These are phyloP conservation scores for Lanius collurio DNA, from an alignment of 2,113 vertebrate species.

Conservation along the genomic window DNA sequence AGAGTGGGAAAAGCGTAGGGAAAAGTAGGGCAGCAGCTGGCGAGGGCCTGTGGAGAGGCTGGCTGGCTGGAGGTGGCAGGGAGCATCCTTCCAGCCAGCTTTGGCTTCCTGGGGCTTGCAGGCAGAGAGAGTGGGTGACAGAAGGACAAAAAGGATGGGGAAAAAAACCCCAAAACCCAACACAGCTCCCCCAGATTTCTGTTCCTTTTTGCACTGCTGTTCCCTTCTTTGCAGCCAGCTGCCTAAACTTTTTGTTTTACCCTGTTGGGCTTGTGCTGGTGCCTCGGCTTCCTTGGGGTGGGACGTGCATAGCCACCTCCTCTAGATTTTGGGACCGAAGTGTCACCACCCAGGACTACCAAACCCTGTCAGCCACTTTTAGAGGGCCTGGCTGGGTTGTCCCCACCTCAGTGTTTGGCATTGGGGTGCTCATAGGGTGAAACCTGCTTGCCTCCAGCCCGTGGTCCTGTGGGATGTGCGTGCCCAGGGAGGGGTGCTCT, in stretches of 20 bases:
- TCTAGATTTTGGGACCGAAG: not conserved
- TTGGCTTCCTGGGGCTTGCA: not conserved
- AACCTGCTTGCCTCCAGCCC: accelerated
- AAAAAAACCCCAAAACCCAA: not conserved
- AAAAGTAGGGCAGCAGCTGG: constrained; percentile 55
- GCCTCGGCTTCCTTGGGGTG: accelerated
- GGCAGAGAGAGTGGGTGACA: not conserved
- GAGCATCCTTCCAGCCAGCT: not conserved
- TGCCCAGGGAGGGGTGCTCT: not conserved
- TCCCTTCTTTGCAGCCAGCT: not conserved
- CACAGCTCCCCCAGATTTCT: not conserved
- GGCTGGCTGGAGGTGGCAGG: not conserved
- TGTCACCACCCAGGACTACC: not conserved
- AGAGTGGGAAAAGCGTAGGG: not conserved
- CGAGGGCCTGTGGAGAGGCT: not conserved
- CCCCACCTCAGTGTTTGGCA: accelerated
- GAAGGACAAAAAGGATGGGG: not conserved
- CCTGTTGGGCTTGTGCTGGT: accelerated
- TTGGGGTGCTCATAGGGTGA: not conserved
- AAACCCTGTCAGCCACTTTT: not conserved
- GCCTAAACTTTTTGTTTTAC: not conserved
- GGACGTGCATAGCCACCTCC: accelerated
- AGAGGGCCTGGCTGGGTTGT: not conserved
- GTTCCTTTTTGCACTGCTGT: not conserved
- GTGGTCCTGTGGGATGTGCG: accelerated